Evolutionary conservation across 2,888 invertebrate species (phyloP), one percentile per base, ranked within the genome.

Genomic region (Eulithis prunata): DNA sequence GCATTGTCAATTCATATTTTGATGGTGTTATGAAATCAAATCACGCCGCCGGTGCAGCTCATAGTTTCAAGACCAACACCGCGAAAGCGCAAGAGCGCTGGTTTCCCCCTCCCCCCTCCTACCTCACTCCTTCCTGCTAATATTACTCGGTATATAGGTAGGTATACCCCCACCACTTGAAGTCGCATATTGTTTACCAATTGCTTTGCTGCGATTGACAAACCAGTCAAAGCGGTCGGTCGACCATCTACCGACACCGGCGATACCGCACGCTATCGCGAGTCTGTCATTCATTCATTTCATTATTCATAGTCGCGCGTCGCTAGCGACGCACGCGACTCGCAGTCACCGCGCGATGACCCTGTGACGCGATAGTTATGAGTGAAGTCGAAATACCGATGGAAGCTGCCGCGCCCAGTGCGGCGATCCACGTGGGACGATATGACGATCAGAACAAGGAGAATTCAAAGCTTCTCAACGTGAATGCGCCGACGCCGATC

Each of bases 11-110:
- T 95, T 14, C 13, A 54, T 12, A 54, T 36, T 36, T 32, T n/a
- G 47, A 46, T 21, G 45, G 38, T 45, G 51, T 58, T 8, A 47
- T 52, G 52, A 47, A 96, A 12, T 12, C 11, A 53, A n/a, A 36
- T 36, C 4, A 97, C 78, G 97, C 97, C 76, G 96, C n/a, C n/a
- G n/a, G 97, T 75, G 97, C 97, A 79, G 96, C 89, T 96, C 96
- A 73, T 78, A 74, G 76, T 81, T 78, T 83, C n/a, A 91, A 78
- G 91, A 95, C 95, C 80, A 94, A 96, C 77, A 96, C 97, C 71
- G 97, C 97, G 83, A 94, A 97, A 85, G 88, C 85, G 89, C 97
- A 97, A 79, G 2, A 13, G 13, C 41, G 38, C 41, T 38, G 13
- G 38, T 54, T 13, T 32, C 47, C 55, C 68, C 63, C 70, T 62